Percentiles rank a stretch among this genome's conserved stretches.
These are phyloP conservation scores for Umimayanthus kanabou DNA, from an alignment of 92 coral and sea anemone genomes.

Conservation along the genomic window DNA sequence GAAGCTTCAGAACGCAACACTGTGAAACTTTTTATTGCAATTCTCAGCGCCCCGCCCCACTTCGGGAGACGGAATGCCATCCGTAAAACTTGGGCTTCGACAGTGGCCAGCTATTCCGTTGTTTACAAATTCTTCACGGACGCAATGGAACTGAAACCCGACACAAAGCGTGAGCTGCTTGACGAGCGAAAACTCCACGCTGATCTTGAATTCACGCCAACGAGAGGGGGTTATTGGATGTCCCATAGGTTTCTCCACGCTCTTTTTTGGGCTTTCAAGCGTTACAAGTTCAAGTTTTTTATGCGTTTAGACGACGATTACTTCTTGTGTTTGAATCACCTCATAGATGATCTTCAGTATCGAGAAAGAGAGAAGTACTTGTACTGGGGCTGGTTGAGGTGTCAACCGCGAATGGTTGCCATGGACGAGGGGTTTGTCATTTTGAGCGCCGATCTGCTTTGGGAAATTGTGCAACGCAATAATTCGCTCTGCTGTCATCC, in stretches of 20 bases:
- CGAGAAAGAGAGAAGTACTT: conserved; percentile 52
- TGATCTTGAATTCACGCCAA: conserved; percentile 60
- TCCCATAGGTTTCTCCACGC: conserved; percentile 54
- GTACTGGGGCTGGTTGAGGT: conserved; percentile 60
- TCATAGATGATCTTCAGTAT: conserved; percentile 49
- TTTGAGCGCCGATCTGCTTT: conserved; percentile 46
- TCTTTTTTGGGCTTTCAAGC: conserved; percentile 60
- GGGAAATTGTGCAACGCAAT: conserved; percentile 53
- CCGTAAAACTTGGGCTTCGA: conserved; percentile 52
- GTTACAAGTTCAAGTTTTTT: conserved; percentile 52
- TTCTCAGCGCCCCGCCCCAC: conserved; percentile 45
- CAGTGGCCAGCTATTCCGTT: conserved; percentile 48
- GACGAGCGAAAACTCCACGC: conserved; percentile 30
- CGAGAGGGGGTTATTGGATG: conserved; percentile 52
- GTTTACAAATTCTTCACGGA: conserved; percentile 61
- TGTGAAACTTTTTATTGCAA: conserved; percentile 52
- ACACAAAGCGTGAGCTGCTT: conserved; percentile 2
- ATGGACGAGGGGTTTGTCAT: conserved; percentile 66
- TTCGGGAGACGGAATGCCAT: conserved; percentile 38
- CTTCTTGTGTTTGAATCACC: conserved; percentile 63
- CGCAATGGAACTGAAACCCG: conserved; percentile 24
- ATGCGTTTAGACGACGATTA: conserved; percentile 70
- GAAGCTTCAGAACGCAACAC: conserved; percentile 12
- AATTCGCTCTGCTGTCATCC: conserved; percentile 61
- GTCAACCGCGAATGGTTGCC: conserved; percentile 62